A percentile compares a stretch with the other conserved stretches of the same genome.
Conservation (phyloP, 2,888 invertebrate species). For the Cryptosula pallasiana region DNA sequence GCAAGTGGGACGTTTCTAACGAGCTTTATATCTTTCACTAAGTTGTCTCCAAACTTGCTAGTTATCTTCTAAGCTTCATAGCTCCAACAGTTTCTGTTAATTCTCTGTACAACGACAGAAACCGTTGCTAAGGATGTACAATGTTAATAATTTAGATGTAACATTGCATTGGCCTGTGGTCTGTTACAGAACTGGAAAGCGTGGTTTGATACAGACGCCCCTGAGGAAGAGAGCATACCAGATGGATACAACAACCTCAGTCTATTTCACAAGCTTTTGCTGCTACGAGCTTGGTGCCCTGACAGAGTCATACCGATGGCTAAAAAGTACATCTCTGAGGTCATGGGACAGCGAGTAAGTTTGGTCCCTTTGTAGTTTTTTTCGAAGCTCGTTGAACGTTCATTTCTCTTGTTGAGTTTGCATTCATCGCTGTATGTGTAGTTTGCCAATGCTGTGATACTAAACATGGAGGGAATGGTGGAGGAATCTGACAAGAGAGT, state of each 20-base stretch:
- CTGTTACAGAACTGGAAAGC: slow-evolving; percentile 52
- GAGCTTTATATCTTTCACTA: no score
- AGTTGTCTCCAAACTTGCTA: no score
- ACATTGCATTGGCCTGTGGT: no score
- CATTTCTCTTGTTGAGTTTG: no score
- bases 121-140: no score
- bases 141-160: no score
- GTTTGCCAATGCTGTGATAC: slow-evolving; percentile 78
- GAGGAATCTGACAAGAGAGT: slow-evolving; percentile 79
- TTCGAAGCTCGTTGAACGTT: no score
- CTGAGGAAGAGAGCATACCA: slow-evolving; percentile 50
- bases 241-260: slow-evolving; percentile 51
- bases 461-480: slow-evolving; percentile 86
- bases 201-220: slow-evolving; percentile 54
- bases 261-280: slow-evolving; percentile 50
- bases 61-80: no score
- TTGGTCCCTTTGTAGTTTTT: no score
- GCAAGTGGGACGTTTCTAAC: no score
- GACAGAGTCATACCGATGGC: slow-evolving; percentile 54
- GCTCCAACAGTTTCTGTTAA: no score
- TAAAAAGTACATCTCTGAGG: slow-evolving; percentile 50
- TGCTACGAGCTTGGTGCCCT: slow-evolving; percentile 52
- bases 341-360: slow-evolving; percentile 47
- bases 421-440: slow-evolving; percentile 28
- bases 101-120: no score